Evolutionary conservation across 2,113 vertebrate genomes (phyloP), one percentile per base, ranked within the genome.

Genomic region (Dissostichus mawsoni): DNA sequence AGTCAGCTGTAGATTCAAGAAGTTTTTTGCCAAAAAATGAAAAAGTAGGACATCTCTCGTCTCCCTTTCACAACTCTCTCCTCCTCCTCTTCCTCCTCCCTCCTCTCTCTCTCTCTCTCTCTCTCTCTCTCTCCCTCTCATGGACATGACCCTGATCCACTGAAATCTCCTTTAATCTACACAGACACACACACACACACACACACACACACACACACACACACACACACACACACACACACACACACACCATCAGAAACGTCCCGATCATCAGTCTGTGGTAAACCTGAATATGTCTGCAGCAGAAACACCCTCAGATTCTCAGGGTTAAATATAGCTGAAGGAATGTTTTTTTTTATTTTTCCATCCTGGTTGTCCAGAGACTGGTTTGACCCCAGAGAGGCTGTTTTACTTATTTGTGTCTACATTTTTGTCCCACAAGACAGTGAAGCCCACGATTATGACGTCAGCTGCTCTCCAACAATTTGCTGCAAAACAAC

Each of bases 331-430:
- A 36, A 81, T 76, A n/a, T 69, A 82, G 29, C 76, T 47, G n/a
- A 1, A 71, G 70, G 65, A 65, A 87, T 70, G 52, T 71, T 74
- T 41, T 1, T 29, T 8, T 74, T 13, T 51, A 6, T 83, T 90
- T 87, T 87, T 82, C 88, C 84, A 85, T 69, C 47, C 58, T 76
- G 50, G 59, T 51, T 4, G 11, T 81, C 58, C 87, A 80, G 70
- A 81, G 68, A 47, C 29, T 8, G 51, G 18, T 3, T 23, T 69
- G 52, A 45, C 25, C 63, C 25, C 33, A 1, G 17, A 5, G n/a
- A 6, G 53, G 23, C 25, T n/a, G 0, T 7, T 20, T 59, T 23
- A 14, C 36, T 71, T 51, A 10, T 65, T 14, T 20, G 0, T 47
- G 14, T 72, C 1, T 13, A 14, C 1, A 45, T 81, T 69, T 80